Evolutionary conservation across 2,888 invertebrate genomes (phyloP).

Genomic region (Scelioninae gen. 1): DNA sequence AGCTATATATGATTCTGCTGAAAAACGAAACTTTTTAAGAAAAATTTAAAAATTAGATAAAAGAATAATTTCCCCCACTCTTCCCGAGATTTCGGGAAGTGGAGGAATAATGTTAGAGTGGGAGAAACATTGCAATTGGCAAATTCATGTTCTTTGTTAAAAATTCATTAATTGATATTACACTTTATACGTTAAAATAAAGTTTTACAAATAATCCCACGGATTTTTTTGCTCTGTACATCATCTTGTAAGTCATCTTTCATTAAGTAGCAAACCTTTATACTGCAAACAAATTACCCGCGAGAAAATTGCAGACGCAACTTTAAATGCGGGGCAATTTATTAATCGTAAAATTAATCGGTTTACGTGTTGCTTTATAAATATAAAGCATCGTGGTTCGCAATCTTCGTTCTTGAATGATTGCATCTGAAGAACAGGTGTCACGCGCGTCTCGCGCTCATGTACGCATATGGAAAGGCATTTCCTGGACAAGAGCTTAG

Average conservation of each 20-base stretch:
- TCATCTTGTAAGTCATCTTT: constrained; percentile 17
- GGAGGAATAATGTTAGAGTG: too few species aligned
- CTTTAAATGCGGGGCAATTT: constrained; percentile 36
- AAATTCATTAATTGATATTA: neutral
- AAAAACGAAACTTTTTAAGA: too few species aligned
- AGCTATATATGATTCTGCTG: too few species aligned
- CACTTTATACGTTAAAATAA: neutral
- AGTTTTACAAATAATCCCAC: neutral
- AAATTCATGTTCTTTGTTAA: too few species aligned
- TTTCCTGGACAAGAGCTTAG: constrained; percentile 56
- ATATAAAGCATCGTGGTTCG: constrained; percentile 67
- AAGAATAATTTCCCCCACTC: too few species aligned
- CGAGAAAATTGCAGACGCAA: constrained; percentile 28
- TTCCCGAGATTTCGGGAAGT: too few species aligned
- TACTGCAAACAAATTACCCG: constrained; percentile 13
- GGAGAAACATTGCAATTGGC: too few species aligned
- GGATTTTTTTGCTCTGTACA: constrained; percentile 7
- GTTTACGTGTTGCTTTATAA: constrained; percentile 37
- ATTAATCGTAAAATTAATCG: constrained; percentile 59
- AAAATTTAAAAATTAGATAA: too few species aligned
- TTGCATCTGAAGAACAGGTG: constrained; percentile 71
- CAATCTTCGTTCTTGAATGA: constrained; percentile 77
- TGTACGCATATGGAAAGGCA: constrained; percentile 69
- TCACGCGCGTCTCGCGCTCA: constrained; percentile 64
- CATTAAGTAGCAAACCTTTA: neutral